phyloP scores from a whole-genome alignment of 2,888 invertebrate genomes.

The Eristalinus sepulchralis region DNA sequence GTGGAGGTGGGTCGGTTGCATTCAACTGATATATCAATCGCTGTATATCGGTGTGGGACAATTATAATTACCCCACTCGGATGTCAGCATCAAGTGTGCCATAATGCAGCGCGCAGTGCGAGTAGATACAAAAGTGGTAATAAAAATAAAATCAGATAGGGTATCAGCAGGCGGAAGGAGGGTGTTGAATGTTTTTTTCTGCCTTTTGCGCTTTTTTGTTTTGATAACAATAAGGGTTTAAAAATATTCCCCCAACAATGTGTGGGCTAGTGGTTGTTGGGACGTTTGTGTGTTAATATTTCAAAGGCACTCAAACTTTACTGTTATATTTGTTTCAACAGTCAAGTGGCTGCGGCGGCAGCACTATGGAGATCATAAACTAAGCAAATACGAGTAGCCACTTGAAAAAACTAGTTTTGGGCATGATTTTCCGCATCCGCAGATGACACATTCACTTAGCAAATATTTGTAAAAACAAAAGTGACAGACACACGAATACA shows the following conservation, averaged over 20 bases:
- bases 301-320: not conserved
- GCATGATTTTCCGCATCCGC: not conserved
- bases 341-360: not conserved
- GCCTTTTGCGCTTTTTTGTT: constrained; percentile 14
- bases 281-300: not conserved
- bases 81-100: constrained; percentile 63
- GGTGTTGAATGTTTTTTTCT: not conserved
- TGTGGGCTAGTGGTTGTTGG: not conserved
- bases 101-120: constrained; percentile 35
- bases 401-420: not conserved
- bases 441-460: not conserved
- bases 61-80: constrained; percentile 51
- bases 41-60: constrained; percentile 33
- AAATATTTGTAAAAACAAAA: not conserved
- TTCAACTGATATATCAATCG: constrained; percentile 38
- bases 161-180: not conserved
- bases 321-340: not conserved
- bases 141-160: constrained; percentile 44
- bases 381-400: not conserved
- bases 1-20: constrained; percentile 34
- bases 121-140: constrained; percentile 49
- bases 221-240: constrained; percentile 15
- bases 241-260: constrained; percentile 4
- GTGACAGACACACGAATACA: not conserved
- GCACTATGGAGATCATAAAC: not conserved